Base-by-base conservation (phyloP, 2,797 vertebrate genomes). In the Squalus acanthias region DNA sequence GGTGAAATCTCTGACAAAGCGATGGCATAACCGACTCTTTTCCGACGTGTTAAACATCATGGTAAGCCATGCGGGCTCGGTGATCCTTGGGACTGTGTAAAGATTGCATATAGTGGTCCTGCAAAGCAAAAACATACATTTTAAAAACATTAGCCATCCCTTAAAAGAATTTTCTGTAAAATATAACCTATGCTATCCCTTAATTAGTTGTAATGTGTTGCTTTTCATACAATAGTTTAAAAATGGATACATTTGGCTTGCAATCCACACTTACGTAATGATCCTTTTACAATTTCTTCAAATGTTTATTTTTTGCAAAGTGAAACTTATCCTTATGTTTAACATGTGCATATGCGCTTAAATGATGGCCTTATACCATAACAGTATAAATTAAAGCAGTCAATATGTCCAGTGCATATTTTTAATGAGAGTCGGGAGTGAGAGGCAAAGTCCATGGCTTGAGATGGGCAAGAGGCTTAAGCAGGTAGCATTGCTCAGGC, bases 51-150 rank as follows among this genome's bases (percentile, higher is more conserved):
- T 98, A 69, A 98, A 98, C 97, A 98, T 98, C 98, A 99, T 98
- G 96, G 98, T 98, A 74, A 99, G 98, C 98, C 98, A 99, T 17
- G 98, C 98, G 0, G 98, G 98, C 96, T 99, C 98, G 0, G 98
- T 97, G 96, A 99, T 98, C 96, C 98, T 98, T 50, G 98, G 98
- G 96, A 98, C 98, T 96, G 98, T 98, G 97, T 99, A 99, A 2
- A 99, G 97, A 96, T 98, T 99, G 98, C 98, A 98, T 96, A 99
- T 98, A 8, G 98, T 98, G 96, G 98, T 97, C 97, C 98, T 99
- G 96, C 0, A 53, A 74, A 46, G 46, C 53, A 93, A 96, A 96
- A 79, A 96, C 57, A 92, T 0, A 39, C 7, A 0, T 1, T 72
- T 72, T 74, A 93, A 22, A 67, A 93, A 69, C 57, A 91, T 69